Percentiles rank a stretch among this genome's conserved stretches.
Conservation (phyloP, 2,113 vertebrate species). For the Forbesichthys papilliferus region DNA sequence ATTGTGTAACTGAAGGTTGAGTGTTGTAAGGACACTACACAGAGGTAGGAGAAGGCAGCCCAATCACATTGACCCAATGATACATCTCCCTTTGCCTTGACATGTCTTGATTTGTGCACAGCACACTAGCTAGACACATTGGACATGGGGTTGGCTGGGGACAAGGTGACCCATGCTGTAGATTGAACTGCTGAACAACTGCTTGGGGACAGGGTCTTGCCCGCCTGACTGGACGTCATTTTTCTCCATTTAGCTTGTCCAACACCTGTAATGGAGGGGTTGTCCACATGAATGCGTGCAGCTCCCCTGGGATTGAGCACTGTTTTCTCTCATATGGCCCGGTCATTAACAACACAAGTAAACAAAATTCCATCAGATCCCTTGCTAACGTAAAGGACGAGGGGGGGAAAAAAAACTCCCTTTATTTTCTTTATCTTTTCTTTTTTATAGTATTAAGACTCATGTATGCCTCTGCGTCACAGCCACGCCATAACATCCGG, state of each 20-base stretch:
- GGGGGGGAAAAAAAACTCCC: not conserved
- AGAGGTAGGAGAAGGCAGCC: conserved; percentile 45
- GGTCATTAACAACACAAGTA: conserved; percentile 47
- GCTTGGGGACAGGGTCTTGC: conserved; percentile 64
- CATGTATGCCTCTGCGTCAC: too few relatives aligned
- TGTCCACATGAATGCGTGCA: conserved; percentile 61
- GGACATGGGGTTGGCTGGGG: not conserved
- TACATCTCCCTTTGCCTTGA: conserved; percentile 45
- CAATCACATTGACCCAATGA: conserved; percentile 53
- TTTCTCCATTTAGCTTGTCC: conserved; percentile 73
- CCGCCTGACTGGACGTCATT: conserved; percentile 67
- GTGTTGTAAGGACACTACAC: conserved; percentile 37
- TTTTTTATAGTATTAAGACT: too few relatives aligned
- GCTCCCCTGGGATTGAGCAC: conserved; percentile 44
- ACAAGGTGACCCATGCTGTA: conserved; percentile 66
- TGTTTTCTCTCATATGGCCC: conserved; percentile 42
- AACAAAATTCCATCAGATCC: conserved; percentile 31
- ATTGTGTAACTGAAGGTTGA: conserved; percentile 50
- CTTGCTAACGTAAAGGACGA: conserved; percentile 1
- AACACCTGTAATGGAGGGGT: conserved; percentile 68
- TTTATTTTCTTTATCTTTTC: too few relatives aligned
- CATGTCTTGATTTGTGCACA: conserved; percentile 51
- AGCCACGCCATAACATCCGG: too few relatives aligned
- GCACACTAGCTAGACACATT: conserved; percentile 39
- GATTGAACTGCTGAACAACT: conserved; percentile 70